phyloP scores from a whole-genome alignment of 2,888 invertebrate genomes.

The Nasonia oneida region DNA sequence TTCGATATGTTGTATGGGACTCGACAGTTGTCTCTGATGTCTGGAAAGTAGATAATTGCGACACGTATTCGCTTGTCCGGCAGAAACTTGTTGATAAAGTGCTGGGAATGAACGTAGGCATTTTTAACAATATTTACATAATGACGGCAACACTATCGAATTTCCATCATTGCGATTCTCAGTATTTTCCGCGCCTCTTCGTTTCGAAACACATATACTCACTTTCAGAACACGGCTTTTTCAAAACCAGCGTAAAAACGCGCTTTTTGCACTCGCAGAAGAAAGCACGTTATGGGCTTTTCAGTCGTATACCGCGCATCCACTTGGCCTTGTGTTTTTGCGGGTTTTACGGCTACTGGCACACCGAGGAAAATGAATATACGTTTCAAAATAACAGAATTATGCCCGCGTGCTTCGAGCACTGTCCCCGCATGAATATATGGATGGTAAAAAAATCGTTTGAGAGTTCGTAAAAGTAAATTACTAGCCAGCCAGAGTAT shows the following conservation, averaged over 20 bases:
- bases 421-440: not conserved
- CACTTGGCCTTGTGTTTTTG: not conserved
- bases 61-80: not conserved
- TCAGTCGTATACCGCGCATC: not conserved
- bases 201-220: too few relatives aligned
- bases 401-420: not conserved
- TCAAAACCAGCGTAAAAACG: not conserved
- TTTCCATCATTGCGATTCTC: not conserved
- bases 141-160: not conserved
- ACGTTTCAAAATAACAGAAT: conserved; percentile 15
- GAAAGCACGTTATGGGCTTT: not conserved
- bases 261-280: not conserved
- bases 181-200: not conserved
- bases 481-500: not conserved
- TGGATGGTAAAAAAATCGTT: not conserved
- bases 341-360: not conserved
- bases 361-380: conserved; percentile 9
- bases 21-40: not conserved
- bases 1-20: not conserved
- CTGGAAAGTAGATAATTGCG: not conserved
- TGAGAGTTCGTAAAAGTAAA: not conserved
- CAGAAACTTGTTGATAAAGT: not conserved
- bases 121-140: not conserved
- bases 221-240: too few relatives aligned
- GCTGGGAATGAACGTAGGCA: not conserved